Evolutionary conservation across 2,888 invertebrate genomes (phyloP), one percentile per base, ranked within the genome.

Genomic region (Zygothrica quintamaculata): DNA sequence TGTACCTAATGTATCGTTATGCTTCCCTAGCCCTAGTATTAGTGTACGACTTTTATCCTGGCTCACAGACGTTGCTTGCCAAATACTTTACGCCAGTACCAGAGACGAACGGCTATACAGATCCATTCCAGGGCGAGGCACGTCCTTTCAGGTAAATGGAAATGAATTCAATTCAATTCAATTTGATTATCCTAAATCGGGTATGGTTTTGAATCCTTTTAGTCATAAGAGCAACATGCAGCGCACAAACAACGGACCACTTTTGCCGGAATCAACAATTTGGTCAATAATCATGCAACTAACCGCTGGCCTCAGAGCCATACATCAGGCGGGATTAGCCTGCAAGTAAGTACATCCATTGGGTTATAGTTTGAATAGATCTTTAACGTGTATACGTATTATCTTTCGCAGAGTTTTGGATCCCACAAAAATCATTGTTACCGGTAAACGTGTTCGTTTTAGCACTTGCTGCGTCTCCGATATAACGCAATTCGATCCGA

Each of bases 271-370:
- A 90, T 94, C 96, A 33, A 94, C 96, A 50, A 94, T 99, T 74
- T 99, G 99, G 99, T 96, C 96, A 77, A 96, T 98, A 82, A 94
- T 99, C 43, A 97, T 99, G 81, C 98, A 99, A 91, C 92, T 99
- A 71, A 98, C 98, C 25, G 97, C 98, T 1, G 99, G 97, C 0
- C 92, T 99, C 72, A 93, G 99, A 56, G 95, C 96, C 60, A 96
- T 99, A 75, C 99, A 99, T 92, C 94, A 92, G 31, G 93, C 93
- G 26, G 93, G 93, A 31, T 90, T 93, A 0, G 93, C 93, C 26
- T 93, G 93, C 93, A 93, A 93, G 93, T 93, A 87, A 64, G 86
- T 77, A 36, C 15, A 2, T 26, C 2, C n/a, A 22, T 3, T 2
- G 1, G 6, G n/a, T 3, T 22, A 22, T 2, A 3, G 18, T 5